These are phyloP conservation scores for Engraulis encrasicolus DNA, from an alignment of 2,113 vertebrate species.

Conservation along the genomic window DNA sequence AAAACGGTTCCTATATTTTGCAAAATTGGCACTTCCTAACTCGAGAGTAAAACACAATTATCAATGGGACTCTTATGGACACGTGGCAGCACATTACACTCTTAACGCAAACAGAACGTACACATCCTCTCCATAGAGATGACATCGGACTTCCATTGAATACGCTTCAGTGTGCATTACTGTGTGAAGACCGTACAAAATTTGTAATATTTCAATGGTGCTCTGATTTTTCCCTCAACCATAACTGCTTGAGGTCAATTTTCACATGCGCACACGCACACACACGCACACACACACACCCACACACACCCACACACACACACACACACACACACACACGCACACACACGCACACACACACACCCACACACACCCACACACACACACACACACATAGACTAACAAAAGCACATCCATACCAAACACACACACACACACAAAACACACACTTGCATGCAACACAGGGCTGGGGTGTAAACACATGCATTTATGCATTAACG, in stretches of 20 bases:
- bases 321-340: too few relatives aligned
- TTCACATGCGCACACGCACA: background rate
- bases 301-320: constrained; percentile 16
- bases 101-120: constrained; percentile 6
- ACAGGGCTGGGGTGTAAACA: background rate
- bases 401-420: too few relatives aligned
- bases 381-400: constrained; percentile 24
- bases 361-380: constrained; percentile 17
- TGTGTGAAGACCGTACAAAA: background rate
- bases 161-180: background rate
- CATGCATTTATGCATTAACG: constrained; percentile 11
- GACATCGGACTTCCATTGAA: background rate
- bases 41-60: constrained; percentile 6
- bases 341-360: too few relatives aligned
- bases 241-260: too few relatives aligned
- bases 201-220: background rate
- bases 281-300: constrained; percentile 12
- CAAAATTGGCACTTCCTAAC: constrained; percentile 5
- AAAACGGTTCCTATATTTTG: constrained; percentile 36
- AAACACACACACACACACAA: background rate
- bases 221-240: too few relatives aligned
- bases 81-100: background rate
- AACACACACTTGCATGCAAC: background rate
- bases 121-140: background rate
- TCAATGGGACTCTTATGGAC: constrained; percentile 12